These are phyloP conservation scores for Dendrolimus punctatus DNA, from an alignment of 1,140 invertebrate species.

Conservation along the genomic window DNA sequence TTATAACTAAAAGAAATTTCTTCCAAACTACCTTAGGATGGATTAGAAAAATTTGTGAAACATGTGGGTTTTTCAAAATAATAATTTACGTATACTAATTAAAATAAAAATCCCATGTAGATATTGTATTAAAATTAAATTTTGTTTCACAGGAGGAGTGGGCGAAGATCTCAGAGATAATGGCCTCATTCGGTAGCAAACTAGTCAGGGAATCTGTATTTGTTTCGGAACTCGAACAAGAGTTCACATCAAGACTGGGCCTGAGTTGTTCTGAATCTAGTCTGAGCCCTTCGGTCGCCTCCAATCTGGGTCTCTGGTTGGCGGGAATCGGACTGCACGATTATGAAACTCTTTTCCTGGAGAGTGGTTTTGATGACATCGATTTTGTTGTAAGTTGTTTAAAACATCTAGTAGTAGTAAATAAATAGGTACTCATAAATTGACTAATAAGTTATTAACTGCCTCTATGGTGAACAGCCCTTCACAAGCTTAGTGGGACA, in stretches of 20 bases:
- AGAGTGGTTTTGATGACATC: conserved; percentile 93
- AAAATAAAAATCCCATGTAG: no score
- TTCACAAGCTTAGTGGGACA: no score
- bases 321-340: conserved; percentile 83
- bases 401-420: background rate
- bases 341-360: conserved; percentile 87
- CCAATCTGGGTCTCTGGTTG: conserved; percentile 84
- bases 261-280: conserved; percentile 69
- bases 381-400: conserved; percentile 89
- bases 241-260: conserved; percentile 83
- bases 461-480: no score
- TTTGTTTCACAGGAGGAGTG: conserved; percentile 84
- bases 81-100: no score
- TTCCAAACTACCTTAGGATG: no score
- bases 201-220: conserved; percentile 87
- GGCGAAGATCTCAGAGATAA: conserved; percentile 95
- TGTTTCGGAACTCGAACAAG: conserved; percentile 86
- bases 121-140: background rate
- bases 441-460: no score
- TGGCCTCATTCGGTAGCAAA: conserved; percentile 91
- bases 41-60: no score
- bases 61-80: no score
- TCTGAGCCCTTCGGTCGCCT: conserved; percentile 51
- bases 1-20: no score
- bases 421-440: no score